These are phyloP conservation scores for Tokudaia muenninki DNA, from an alignment of 2,797 vertebrate species.

Conservation along the genomic window DNA sequence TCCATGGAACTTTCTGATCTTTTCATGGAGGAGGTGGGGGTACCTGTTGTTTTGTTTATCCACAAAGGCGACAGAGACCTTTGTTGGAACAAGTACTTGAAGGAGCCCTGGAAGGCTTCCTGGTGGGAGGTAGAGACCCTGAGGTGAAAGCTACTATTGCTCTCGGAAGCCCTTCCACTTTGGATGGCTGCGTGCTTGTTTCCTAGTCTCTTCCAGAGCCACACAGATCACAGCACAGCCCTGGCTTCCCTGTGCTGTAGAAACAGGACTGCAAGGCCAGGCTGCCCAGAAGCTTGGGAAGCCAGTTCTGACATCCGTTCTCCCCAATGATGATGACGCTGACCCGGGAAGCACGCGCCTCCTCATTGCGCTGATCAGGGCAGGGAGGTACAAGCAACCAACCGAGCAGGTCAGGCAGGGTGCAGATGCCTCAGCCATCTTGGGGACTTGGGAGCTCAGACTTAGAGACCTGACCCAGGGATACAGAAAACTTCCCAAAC, in stretches of 20 bases:
- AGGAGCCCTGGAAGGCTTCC: neutral
- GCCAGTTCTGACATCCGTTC: no score
- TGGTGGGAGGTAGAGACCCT: neutral
- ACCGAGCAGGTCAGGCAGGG: neutral
- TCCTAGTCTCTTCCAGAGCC: neutral
- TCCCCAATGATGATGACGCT: neutral
- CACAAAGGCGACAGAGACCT: neutral
- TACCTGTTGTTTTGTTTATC: neutral
- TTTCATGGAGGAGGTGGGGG: neutral
- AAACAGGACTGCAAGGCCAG: neutral
- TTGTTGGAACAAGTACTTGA: neutral
- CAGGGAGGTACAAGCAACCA: fast-evolving
- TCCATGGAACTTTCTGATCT: neutral
- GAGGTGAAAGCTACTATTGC: neutral
- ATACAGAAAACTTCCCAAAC: neutral
- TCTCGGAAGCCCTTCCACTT: neutral
- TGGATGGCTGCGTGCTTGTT: fast-evolving
- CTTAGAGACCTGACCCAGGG: fast-evolving
- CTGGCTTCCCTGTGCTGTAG: neutral
- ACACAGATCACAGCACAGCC: no score
- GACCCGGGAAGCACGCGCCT: fast-evolving
- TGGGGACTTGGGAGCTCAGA: neutral
- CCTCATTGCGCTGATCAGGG: fast-evolving
- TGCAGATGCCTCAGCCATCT: neutral
- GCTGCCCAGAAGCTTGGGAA: no score